Evolutionary conservation across 2,113 vertebrate genomes (phyloP), one percentile per base, ranked within the genome.

Genomic region (Opisthocomus hoazin): DNA sequence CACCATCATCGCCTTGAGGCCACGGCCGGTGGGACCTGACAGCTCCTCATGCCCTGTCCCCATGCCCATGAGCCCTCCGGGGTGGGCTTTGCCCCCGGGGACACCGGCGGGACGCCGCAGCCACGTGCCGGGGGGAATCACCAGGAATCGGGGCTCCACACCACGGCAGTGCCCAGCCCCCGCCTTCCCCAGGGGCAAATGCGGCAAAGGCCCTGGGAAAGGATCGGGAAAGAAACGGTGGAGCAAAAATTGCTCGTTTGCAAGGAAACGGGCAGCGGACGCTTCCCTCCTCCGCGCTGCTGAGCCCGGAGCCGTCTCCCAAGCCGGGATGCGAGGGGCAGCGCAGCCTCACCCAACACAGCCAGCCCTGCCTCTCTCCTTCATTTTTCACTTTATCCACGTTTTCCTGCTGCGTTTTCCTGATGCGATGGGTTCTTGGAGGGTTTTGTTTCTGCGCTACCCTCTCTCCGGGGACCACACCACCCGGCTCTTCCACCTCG

Each of bases 261-360:
- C 6, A 63, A 45, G 37, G 11, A 27, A 50, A 79, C 0, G 2
- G 24, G 63, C 23, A 39, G 22, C 30, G 2, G 13, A 45, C 3
- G 10, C 7, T 30, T 50, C 41, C 27, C 45, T 41, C 15, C 60
- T 13, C 24, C 2, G 2, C 34, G 54, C 76, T 84, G 84, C 76
- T 24, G 43, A 36, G 66, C 36, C 29, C 5, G 27, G 56, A 83
- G 20, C 30, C 10, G 1, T 5, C 32, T 22, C 54, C 34, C 2
- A 8, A 32, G 24, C 12, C 0, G n/a, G 71, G 60, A 30, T 6
- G 18, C 2, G 4, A 56, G 23, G 5, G 50, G 0, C 50, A 10
- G 51, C 2, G 0, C 51, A 36, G 30, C 57, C 51, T n/a, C 64
- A 30, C 34, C 41, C 29, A 4, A 4, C 19, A 20, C 5, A 5